These are phyloP conservation scores for Macrosoma leucophasiata DNA, from an alignment of 2,888 invertebrate genomes.

Conservation along the genomic window DNA sequence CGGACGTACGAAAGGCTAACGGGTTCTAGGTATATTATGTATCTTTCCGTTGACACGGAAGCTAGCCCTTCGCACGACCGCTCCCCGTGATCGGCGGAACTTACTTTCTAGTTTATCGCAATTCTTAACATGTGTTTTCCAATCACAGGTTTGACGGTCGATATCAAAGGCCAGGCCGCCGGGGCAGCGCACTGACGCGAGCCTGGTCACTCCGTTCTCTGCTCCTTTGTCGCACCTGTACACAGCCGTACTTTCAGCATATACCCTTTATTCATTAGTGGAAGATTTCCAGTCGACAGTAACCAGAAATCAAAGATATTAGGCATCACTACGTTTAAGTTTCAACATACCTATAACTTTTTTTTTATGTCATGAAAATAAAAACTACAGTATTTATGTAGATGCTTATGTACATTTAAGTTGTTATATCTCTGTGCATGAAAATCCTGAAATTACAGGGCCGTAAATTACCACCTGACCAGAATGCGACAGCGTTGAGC, in stretches of 20 bases:
- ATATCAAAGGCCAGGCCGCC: slow-evolving; percentile 95
- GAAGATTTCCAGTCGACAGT: too few species aligned
- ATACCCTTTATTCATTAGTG: too few species aligned
- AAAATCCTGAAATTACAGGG: too few species aligned
- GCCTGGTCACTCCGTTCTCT: slow-evolving; percentile 89
- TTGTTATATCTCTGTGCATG: too few species aligned
- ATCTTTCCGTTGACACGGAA: slow-evolving; percentile 43
- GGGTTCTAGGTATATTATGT: slow-evolving; percentile 31
- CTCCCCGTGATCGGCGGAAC: slow-evolving; percentile 70
- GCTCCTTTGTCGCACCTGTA: slow-evolving; percentile 94
- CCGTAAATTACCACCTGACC: too few species aligned
- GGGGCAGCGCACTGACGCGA: slow-evolving; percentile 93
- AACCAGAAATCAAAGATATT: too few species aligned
- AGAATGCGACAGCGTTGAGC: too few species aligned
- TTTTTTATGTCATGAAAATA: too few species aligned
- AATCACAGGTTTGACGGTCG: slow-evolving; percentile 95
- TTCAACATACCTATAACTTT: too few species aligned
- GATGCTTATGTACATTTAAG: too few species aligned
- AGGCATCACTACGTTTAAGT: too few species aligned
- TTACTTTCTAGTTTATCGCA: slow-evolving; percentile 96
- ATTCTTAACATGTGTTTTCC: slow-evolving; percentile 97
- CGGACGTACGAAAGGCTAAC: slow-evolving; percentile 61
- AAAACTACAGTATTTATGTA: too few species aligned
- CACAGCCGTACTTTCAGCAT: slow-evolving; percentile 59
- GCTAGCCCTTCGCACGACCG: slow-evolving; percentile 63